Evolutionary conservation across 2,888 invertebrate genomes (phyloP), one percentile per base, ranked within the genome.

Genomic region (Meandrusa payeni): DNA sequence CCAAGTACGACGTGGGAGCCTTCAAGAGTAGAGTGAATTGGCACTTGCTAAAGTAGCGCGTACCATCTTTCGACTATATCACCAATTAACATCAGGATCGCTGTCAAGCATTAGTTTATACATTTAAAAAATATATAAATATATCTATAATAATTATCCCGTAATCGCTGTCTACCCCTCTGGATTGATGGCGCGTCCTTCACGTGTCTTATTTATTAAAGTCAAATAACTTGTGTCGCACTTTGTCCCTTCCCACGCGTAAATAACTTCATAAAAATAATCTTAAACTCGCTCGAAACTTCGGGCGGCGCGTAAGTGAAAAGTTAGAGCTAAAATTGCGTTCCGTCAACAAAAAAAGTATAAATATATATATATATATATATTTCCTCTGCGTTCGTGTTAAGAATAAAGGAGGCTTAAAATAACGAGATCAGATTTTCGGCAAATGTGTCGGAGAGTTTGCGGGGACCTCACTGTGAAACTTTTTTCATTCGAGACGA

Each of bases 321-420:
- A 81, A 81, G 80, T 80, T 82, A 67, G 66, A 61, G 59, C 61
- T 51, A 55, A 76, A 78, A 78, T 78, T 75, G 75, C 71, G 69
- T 74, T 75, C 59, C 64, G 57, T 50, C 52, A 49, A 46, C 54
- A 50, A 51, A n/a, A n/a, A n/a, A n/a, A n/a, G n/a, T n/a, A n/a
- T n/a, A n/a, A n/a, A n/a, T n/a, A n/a, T n/a, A n/a, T n/a, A n/a
- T n/a, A 39, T 49, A 63, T 64, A 64, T 61, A 63, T 62, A 67
- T 61, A 61, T 55, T 51, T 41, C 46, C 41, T 34, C 54, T 40
- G 34, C 37, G 31, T 42, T 50, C 68, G 67, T 68, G 71, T 71
- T 75, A 76, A 73, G 74, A 76, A 76, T 76, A 72, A 76, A 76
- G 76, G 76, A 67, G 64, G 76, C 75, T 79, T 78, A 78, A 69